phyloP scores from a whole-genome alignment of 92 coral and sea anemone genomes.

The Pocillopora meandrina region DNA sequence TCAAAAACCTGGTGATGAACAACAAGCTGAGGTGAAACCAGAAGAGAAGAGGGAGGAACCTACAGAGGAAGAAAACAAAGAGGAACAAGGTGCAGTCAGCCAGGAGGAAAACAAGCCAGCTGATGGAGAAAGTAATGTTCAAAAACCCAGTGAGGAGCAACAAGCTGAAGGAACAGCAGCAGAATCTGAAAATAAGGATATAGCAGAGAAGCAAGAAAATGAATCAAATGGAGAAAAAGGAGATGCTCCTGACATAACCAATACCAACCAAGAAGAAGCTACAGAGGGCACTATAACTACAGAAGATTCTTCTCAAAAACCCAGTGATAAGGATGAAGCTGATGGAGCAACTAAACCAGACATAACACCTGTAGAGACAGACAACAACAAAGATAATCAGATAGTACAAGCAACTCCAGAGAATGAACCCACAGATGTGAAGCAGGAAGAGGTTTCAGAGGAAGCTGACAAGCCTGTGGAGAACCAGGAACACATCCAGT shows the following conservation, averaged over 20 bases:
- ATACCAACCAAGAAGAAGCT: neutral
- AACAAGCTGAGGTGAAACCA: slow-evolving; percentile 16
- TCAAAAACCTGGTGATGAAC: neutral
- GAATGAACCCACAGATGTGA: neutral
- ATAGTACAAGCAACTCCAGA: slow-evolving; percentile 9
- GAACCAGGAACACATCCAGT: neutral
- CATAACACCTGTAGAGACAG: neutral
- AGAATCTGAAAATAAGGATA: slow-evolving; percentile 11
- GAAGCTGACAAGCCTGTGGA: slow-evolving; percentile 11
- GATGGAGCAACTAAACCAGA: slow-evolving; percentile 3
- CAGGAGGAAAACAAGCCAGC: neutral
- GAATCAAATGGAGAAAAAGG: slow-evolving; percentile 14
- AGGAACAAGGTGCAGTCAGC: neutral
- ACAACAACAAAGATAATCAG: slow-evolving; percentile 16
- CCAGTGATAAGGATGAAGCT: neutral
- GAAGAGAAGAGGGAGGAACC: slow-evolving; percentile 12
- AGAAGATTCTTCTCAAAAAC: neutral
- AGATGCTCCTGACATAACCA: neutral
- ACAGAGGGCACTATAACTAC: neutral
- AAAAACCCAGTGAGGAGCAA: neutral
- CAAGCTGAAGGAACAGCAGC: neutral
- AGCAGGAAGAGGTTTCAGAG: neutral
- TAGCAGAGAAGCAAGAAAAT: slow-evolving; percentile 10
- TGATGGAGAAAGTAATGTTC: neutral
- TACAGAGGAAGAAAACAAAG: slow-evolving; percentile 4